phyloP scores from a whole-genome alignment of 2,113 vertebrate genomes.

The Romanogobio albipinnatus region DNA sequence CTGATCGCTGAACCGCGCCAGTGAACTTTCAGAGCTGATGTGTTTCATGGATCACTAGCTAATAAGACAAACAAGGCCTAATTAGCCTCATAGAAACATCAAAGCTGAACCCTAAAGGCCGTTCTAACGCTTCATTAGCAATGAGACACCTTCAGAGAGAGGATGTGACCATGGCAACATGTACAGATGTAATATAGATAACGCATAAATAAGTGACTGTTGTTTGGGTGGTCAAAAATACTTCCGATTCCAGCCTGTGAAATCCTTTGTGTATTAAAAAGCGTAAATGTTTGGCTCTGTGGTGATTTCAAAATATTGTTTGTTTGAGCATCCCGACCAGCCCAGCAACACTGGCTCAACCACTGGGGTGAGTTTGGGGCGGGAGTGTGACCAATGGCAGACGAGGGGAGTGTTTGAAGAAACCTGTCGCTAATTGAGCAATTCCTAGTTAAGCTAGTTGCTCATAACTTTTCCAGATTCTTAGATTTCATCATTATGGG shows the following conservation, averaged over 20 bases:
- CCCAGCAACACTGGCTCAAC: not conserved
- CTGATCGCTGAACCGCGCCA: slow-evolving; percentile 19
- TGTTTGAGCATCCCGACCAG: not conserved
- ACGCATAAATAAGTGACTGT: slow-evolving; percentile 14
- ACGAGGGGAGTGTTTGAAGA: not conserved
- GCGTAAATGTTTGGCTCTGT: not conserved
- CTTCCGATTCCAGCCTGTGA: not conserved
- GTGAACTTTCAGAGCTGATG: slow-evolving; percentile 42
- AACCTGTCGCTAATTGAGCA: not conserved
- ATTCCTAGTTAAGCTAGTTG: not conserved
- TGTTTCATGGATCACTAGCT: slow-evolving; percentile 37
- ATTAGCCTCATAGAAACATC: slow-evolving; percentile 65
- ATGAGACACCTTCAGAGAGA: slow-evolving; percentile 51
- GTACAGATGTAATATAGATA: slow-evolving; percentile 39
- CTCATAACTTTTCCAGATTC: not conserved
- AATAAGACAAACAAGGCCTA: slow-evolving; percentile 59
- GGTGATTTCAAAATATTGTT: not conserved
- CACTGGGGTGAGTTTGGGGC: not conserved
- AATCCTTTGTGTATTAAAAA: not conserved
- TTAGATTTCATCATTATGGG: not conserved
- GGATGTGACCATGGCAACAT: slow-evolving; percentile 49
- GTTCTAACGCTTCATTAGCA: slow-evolving; percentile 62
- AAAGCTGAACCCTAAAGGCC: slow-evolving; percentile 64
- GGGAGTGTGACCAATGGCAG: not conserved
- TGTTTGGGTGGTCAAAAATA: slow-evolving; percentile 7